Evolutionary conservation across 2,113 vertebrate species (phyloP), one percentile per base, ranked within the genome.

Genomic region (Podarcis muralis): DNA sequence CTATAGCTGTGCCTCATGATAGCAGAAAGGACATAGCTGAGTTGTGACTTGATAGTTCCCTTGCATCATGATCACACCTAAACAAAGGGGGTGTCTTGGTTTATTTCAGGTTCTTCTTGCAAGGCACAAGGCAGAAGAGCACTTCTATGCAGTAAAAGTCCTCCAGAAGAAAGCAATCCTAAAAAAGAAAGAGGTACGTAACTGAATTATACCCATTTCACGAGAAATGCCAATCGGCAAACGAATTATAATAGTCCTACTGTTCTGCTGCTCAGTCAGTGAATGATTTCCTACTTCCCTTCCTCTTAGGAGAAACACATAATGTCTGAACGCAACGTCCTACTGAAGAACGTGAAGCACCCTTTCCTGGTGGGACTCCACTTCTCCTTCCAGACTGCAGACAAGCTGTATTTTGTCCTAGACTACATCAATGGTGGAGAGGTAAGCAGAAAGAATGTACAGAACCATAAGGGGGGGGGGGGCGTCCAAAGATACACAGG

Each of bases 401-500:
- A 99, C 96, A 99, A 99, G 84, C 93, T 99, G 86, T 99, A 99
- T 95, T 99, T 99, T 92, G 96, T 99, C 85, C 96, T 99, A 65
- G 99, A 99, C 97, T 99, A 99, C 97, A 99, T 99, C 93, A 99
- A 99, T 1, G 99, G 99, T 68, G 99, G 99, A 96, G 99, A 99
- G 99, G 99, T 99, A 95, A 97, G 98, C 82, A 57, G 35, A 27
- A 30, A 83, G 27, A 86, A 27, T 35, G 84, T 22, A 5, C 71
- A 25, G 15, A 27, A 30, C 30, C 25, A 18, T 40, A 82, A 80
- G 8, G 27, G 43, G 43, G 8, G 27, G 43, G 43, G 3, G 15
- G 11, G 32, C 9, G 32, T 53, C 48, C 48, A 53, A 12, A 53
- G 48, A 22, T 6, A 11, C 16, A 20, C 2, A 11, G 30, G 6